Base-by-base conservation (phyloP, 2,888 invertebrate species). In the Phragmatobia fuliginosa region DNA sequence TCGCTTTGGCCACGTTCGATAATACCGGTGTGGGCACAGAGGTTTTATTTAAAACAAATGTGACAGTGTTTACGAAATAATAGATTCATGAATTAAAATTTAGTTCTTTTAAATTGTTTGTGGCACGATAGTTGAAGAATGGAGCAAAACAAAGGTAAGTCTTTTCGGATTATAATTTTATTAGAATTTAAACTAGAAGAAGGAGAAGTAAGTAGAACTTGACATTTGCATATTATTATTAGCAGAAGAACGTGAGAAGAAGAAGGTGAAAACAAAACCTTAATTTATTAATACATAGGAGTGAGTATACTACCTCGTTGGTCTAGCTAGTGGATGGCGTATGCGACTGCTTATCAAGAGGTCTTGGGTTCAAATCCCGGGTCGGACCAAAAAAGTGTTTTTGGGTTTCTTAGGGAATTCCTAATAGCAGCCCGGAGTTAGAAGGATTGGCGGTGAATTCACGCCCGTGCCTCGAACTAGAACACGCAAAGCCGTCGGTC, bases 81-180 rank as follows among this genome's bases (percentile, higher is more conserved):
- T 77, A 31, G 49, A 76, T 62, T 64, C 66, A 78, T 72, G 59
- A 65, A 77, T 82, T 78, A 74, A 28, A 28, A 28, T 28, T 28
- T 56, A 1, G 56, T 28, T 60, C 1, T 72, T 80, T 75, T 32
- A 58, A 64, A 70, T 36, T 52, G 59, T 71, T 74, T 69, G 67
- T 67, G 65, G 10, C 64, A 62, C 69, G 66, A 70, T 72, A 49
- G 60, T 66, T 70, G 73, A 78, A 80, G 73, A 72, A 94, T 94
- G 94, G 94, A 94, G 67, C 90, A 90, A 83, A 90, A 83, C 84
- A 94, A 94, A 91, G 94, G 94, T 94, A 77, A 86, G 90, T 80
- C 31, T 31, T 18, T 56, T 59, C 28, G 16, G 7, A 28, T 28
- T 56, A 6, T 56, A 14, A 49, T 49, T 52, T 52, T 52, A 52